Conservation (phyloP, 2,888 invertebrate species). For the Stramonita haemastoma region DNA sequence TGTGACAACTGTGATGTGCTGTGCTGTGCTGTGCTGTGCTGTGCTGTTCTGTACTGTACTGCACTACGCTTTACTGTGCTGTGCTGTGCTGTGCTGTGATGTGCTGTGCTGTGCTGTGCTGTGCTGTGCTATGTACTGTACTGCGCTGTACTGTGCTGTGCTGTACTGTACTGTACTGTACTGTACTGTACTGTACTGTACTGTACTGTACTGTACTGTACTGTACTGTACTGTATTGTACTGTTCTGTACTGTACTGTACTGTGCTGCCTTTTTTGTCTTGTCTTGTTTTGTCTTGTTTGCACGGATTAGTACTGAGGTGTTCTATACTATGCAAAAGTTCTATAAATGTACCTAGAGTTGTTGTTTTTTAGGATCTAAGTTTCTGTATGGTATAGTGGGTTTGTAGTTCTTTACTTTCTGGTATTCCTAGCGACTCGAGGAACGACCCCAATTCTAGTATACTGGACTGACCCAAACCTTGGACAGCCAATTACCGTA, state of each 20-base stretch:
- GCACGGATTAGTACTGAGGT: neutral
- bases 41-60: conserved; percentile 1
- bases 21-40: conserved; percentile 10
- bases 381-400: too few relatives aligned
- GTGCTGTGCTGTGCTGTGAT: neutral
- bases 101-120: neutral
- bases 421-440: too few relatives aligned
- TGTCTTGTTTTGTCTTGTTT: too few relatives aligned
- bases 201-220: neutral
- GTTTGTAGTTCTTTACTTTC: too few relatives aligned
- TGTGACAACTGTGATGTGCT: neutral
- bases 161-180: neutral
- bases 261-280: neutral
- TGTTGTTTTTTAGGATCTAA: too few relatives aligned
- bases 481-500: too few relatives aligned
- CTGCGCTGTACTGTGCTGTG: neutral
- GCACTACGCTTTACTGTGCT: neutral
- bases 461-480: too few relatives aligned
- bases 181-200: neutral
- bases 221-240: neutral
- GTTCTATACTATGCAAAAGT: neutral
- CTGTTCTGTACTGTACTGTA: conserved; percentile 11
- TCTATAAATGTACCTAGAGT: too few relatives aligned
- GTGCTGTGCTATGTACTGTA: neutral
- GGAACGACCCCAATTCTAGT: too few relatives aligned